Percentiles rank a stretch among this genome's conserved stretches.
Evolutionary conservation across 2,797 vertebrate genomes (phyloP).

Genomic region (Petrocephalus sullivani): DNA sequence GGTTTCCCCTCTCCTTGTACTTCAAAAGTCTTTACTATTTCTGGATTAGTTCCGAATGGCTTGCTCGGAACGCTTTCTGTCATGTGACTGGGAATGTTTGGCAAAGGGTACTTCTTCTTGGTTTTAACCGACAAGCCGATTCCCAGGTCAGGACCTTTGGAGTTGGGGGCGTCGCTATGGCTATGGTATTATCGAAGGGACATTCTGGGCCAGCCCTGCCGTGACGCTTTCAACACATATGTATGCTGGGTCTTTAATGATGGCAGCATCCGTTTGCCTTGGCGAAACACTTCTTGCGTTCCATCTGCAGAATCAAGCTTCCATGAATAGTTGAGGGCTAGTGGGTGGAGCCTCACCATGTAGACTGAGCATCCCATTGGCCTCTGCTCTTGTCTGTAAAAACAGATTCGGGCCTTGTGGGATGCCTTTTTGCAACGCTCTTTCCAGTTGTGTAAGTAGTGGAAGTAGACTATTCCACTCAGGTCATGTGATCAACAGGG

Average conservation of each 20-base stretch:
- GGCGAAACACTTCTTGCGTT: neutral
- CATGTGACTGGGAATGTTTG: neutral
- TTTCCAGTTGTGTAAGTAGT: neutral
- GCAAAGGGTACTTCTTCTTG: neutral
- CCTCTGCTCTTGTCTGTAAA: neutral
- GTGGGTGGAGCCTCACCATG: neutral
- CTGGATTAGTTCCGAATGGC: neutral
- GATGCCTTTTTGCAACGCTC: neutral
- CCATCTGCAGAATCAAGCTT: neutral
- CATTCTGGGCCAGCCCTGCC: neutral
- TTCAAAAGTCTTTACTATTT: neutral
- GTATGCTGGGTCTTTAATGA: neutral
- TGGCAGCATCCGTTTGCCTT: neutral
- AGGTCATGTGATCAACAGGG: neutral
- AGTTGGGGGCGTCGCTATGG: neutral
- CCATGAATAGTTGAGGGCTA: neutral
- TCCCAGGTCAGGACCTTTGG: neutral
- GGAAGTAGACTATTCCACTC: neutral
- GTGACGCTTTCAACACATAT: neutral
- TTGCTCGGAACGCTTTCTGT: neutral
- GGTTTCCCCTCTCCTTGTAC: neutral
- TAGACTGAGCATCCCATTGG: neutral
- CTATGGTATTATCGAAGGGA: neutral
- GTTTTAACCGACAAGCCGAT: neutral
- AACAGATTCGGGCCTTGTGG: neutral